These are phyloP conservation scores for Pantelozetes paolii DNA, from an alignment of 2,888 invertebrate genomes.

Conservation along the genomic window DNA sequence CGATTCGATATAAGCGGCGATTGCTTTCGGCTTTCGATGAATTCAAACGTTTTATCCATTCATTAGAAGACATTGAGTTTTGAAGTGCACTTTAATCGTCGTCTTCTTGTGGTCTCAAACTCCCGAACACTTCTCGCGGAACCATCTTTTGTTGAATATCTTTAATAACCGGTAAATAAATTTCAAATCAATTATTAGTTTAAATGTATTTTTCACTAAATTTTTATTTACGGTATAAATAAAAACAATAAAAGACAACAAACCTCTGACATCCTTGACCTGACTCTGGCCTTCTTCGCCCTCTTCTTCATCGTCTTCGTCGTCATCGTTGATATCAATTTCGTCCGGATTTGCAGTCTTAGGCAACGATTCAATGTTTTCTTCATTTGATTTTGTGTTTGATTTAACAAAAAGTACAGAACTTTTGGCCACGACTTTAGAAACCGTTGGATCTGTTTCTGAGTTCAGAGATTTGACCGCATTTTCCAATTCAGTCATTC, in stretches of 20 bases:
- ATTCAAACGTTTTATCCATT: not conserved
- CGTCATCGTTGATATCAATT: slow-evolving; percentile 50
- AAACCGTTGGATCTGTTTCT: not conserved
- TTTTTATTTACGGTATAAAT: too few species aligned
- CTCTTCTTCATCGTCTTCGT: slow-evolving; percentile 45
- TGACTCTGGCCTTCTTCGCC: slow-evolving; percentile 43
- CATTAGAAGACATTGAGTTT: not conserved
- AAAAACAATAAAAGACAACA: too few species aligned
- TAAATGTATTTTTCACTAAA: slow-evolving; percentile 35
- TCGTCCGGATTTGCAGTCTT: slow-evolving; percentile 53
- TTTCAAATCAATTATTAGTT: slow-evolving; percentile 21
- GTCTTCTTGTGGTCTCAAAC: slow-evolving; percentile 58
- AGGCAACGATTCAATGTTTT: slow-evolving; percentile 17
- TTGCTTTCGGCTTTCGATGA: not conserved
- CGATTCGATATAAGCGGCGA: too few species aligned
- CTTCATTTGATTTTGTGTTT: slow-evolving; percentile 1
- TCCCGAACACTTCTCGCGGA: slow-evolving; percentile 87
- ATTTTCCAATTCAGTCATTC: slow-evolving; percentile 78
- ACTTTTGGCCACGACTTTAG: not conserved
- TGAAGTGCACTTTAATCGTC: too few species aligned
- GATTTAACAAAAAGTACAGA: slow-evolving; percentile 38
- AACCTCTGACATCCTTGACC: slow-evolving; percentile 32
- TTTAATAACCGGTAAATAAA: slow-evolving; percentile 40
- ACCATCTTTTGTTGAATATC: slow-evolving; percentile 69
- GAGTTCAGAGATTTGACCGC: slow-evolving; percentile 58